These are phyloP conservation scores for Vanessa cardui DNA, from an alignment of 2,888 invertebrate genomes.

Conservation along the genomic window DNA sequence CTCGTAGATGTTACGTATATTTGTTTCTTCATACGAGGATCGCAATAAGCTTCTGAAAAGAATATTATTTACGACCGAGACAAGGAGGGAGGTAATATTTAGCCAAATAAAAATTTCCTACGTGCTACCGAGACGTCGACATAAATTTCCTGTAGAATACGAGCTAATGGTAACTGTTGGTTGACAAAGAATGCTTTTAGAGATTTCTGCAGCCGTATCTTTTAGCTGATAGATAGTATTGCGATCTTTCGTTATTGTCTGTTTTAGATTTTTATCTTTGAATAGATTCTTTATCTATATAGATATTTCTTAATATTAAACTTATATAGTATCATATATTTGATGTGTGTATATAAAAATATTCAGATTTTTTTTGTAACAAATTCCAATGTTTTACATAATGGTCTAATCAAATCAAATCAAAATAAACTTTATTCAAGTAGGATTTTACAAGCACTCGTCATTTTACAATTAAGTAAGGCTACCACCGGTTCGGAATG, in stretches of 20 bases:
- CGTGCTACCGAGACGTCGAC: slow-evolving; percentile 59
- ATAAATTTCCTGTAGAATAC: slow-evolving; percentile 76
- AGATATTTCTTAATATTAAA: neutral
- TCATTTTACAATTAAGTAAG: too few relatives aligned
- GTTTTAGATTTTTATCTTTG: slow-evolving; percentile 3
- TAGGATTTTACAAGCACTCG: too few relatives aligned
- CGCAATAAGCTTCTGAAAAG: slow-evolving; percentile 76
- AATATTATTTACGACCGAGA: slow-evolving; percentile 77
- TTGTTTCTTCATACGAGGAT: slow-evolving; percentile 63
- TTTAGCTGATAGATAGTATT: slow-evolving; percentile 30
- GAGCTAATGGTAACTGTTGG: slow-evolving; percentile 70
- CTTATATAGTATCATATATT: too few relatives aligned
- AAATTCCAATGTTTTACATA: too few relatives aligned
- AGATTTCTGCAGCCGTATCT: slow-evolving; percentile 39
- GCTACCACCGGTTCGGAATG: too few relatives aligned
- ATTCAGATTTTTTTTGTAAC: too few relatives aligned
- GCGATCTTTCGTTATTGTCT: slow-evolving; percentile 21
- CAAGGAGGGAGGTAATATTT: slow-evolving; percentile 70
- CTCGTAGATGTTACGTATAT: slow-evolving; percentile 43
- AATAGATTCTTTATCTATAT: neutral
- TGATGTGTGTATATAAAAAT: too few relatives aligned
- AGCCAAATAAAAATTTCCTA: slow-evolving; percentile 74
- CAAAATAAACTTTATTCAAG: too few relatives aligned
- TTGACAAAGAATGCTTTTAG: slow-evolving; percentile 56
- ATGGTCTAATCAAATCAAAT: too few relatives aligned